A percentile compares a stretch with the other conserved stretches of the same genome.
These are phyloP conservation scores for Aphelocoma coerulescens DNA, from an alignment of 2,113 vertebrate species.

Conservation along the genomic window DNA sequence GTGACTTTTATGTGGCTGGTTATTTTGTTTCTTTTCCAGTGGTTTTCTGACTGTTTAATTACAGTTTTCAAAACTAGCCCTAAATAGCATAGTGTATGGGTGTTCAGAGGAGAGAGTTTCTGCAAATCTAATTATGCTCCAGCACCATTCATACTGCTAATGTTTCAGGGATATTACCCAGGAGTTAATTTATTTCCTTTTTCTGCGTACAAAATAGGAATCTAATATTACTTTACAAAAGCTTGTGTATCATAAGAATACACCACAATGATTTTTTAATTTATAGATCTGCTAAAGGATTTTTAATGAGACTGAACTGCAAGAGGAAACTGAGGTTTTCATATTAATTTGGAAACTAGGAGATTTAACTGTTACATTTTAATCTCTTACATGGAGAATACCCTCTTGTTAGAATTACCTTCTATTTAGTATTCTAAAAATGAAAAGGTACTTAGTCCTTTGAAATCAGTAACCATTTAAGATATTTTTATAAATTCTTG, in stretches of 20 bases:
- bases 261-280: not conserved
- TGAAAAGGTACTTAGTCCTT: not conserved
- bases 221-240: not conserved
- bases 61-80: not conserved
- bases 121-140: constrained; percentile 28
- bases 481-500: not conserved
- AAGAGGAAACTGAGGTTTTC: not conserved
- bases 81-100: constrained; percentile 19
- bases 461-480: not conserved
- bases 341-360: not conserved
- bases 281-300: not conserved
- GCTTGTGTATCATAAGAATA: not conserved
- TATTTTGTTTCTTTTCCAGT: constrained; percentile 37
- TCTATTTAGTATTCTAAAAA: not conserved
- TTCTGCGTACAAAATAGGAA: not conserved
- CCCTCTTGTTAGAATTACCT: not conserved
- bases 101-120: constrained; percentile 9
- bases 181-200: constrained; percentile 28
- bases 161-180: constrained; percentile 1
- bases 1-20: constrained; percentile 9
- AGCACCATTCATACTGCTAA: not conserved
- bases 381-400: not conserved
- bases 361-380: not conserved
- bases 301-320: not conserved
- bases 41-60: constrained; percentile 53